These are phyloP conservation scores for Hemibagrus guttatus DNA, from an alignment of 2,797 vertebrate species.

Conservation along the genomic window DNA sequence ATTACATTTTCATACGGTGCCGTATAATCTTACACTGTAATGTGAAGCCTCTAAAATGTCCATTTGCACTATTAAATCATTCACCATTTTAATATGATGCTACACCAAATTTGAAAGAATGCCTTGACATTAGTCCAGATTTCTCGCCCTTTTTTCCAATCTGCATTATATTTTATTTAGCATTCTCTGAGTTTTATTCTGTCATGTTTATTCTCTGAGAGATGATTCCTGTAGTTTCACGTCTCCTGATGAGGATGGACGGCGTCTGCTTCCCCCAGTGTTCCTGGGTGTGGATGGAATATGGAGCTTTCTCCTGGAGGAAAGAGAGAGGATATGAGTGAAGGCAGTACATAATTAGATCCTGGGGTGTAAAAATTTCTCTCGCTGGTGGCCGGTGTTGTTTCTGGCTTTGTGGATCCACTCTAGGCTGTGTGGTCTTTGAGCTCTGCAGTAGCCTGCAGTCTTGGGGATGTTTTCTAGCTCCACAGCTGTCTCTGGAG, in stretches of 20 bases:
- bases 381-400: constrained; percentile 59
- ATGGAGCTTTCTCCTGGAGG: constrained; percentile 55
- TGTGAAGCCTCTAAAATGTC: background rate
- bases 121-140: background rate
- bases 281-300: constrained; percentile 42
- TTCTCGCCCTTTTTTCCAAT: background rate
- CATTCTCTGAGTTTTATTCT: background rate
- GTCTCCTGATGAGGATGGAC: background rate
- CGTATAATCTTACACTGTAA: background rate
- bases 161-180: background rate
- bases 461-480: constrained; percentile 73
- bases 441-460: constrained; percentile 48
- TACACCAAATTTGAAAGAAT: background rate
- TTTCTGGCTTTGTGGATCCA: constrained; percentile 60
- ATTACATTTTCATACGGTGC: constrained; percentile 11
- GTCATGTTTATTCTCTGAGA: background rate
- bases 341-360: constrained; percentile 76
- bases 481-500: constrained; percentile 65
- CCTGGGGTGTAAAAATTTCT: constrained; percentile 69
- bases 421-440: constrained; percentile 70
- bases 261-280: constrained; percentile 29
- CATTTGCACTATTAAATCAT: background rate
- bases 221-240: background rate
- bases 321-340: constrained; percentile 64
- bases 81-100: background rate